These are phyloP conservation scores for Achroia grisella DNA, from an alignment of 1,140 invertebrate genomes.

Conservation along the genomic window DNA sequence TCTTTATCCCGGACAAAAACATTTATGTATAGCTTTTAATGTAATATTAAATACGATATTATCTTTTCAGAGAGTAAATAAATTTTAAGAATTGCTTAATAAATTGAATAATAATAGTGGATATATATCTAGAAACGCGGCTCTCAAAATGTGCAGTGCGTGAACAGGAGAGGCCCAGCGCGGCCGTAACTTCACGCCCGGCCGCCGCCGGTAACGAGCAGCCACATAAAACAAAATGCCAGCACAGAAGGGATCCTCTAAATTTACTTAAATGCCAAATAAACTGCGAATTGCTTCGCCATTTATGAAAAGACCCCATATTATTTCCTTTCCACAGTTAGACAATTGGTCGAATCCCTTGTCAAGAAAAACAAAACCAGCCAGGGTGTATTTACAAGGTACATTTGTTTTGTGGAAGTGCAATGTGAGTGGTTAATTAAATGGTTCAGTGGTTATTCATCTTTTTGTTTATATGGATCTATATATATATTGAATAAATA, in stretches of 20 bases:
- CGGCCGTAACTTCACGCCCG: constrained; percentile 68
- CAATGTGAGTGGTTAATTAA: too few relatives aligned
- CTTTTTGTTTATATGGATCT: too few relatives aligned
- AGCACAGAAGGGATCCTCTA: constrained; percentile 52
- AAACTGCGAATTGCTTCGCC: constrained; percentile 53
- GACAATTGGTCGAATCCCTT: constrained; percentile 1
- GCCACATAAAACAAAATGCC: constrained; percentile 70
- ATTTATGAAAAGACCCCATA: constrained; percentile 40
- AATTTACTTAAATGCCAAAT: constrained; percentile 64
- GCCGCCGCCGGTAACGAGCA: constrained; percentile 63
- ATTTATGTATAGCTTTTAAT: too few relatives aligned
- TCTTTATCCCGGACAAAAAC: too few relatives aligned
- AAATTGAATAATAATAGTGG: too few relatives aligned
- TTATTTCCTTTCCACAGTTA: constrained; percentile 14
- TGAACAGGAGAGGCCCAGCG: constrained; percentile 33
- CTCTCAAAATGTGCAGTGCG: constrained; percentile 15
- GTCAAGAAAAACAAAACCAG: neutral
- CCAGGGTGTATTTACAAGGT: too few relatives aligned
- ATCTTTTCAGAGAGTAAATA: too few relatives aligned
- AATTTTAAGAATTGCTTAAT: too few relatives aligned
- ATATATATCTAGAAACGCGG: neutral
- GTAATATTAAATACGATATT: too few relatives aligned
- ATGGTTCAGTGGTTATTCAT: too few relatives aligned
- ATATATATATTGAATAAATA: too few relatives aligned
- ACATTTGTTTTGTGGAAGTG: too few relatives aligned